Evolutionary conservation across 2,888 invertebrate species (phyloP), one percentile per base, ranked within the genome.

Genomic region (Apodemia mormo): DNA sequence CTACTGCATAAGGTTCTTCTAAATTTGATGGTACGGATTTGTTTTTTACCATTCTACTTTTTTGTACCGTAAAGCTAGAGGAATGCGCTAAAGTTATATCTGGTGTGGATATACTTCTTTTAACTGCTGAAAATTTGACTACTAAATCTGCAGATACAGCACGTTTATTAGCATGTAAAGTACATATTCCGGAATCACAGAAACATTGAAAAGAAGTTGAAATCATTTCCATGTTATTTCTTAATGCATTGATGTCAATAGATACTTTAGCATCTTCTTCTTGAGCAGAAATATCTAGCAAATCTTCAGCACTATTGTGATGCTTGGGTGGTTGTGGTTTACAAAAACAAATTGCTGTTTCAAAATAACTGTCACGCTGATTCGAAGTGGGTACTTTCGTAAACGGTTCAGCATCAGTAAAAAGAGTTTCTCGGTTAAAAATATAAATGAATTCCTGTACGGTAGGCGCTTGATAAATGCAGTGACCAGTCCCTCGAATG

Each of bases 281-380:
- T 70, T 82, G 79, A 72, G 76, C 74, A 65, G 75, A 76, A 45
- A 86, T 82, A 74, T 87, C 84, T 76, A 91, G 80, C 72, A 93
- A 82, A 78, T 93, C 93, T 79, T 93, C 93, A 43, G 92, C 92
- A 76, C 92, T 93, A 66, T 81, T 88, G 70, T 92, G 92, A 76
- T 87, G 85, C 75, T 92, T 92, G 7, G 85, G 84, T 30, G 87
- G 87, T 74, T 77, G 82, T 2, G 89, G 89, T 74, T 85, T 88
- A 81, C 94, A 94, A 77, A 93, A 94, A 74, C 94, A 94, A 73
- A 94, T 90, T 14, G 90, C 90, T n/a, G 91, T 90, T 83, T 93
- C 93, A 76, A 82, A 90, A 78, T 88, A 88, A 76, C 90, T 90
- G 70, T 90, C 87, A 73, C 89, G 83, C 76, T 84, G 88, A 56